Evolutionary conservation across 2,888 invertebrate species (phyloP).

Genomic region (Scotopteryx bipunctaria): DNA sequence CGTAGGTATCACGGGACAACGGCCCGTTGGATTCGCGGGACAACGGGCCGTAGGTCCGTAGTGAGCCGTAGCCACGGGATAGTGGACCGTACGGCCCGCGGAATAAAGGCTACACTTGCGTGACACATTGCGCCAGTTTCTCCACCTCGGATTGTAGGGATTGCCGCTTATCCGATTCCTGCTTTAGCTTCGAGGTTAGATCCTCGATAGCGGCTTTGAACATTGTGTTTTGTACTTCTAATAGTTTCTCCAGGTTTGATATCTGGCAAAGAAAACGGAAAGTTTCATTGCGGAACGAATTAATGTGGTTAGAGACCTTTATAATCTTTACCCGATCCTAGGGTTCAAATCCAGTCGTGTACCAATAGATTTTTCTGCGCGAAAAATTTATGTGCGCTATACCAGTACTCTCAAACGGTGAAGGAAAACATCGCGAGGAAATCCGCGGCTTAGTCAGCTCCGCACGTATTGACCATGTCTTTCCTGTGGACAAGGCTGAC

Average conservation of each 20-base stretch:
- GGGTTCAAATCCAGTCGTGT: too few species aligned
- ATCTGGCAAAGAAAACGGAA: conserved; percentile 60
- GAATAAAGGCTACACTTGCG: conserved; percentile 84
- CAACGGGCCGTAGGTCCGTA: too few species aligned
- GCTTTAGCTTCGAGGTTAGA: conserved; percentile 82
- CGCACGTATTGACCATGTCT: too few species aligned
- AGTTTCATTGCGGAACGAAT: too few species aligned
- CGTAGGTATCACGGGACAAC: conserved; percentile 34
- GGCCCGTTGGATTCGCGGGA: conserved; percentile 90
- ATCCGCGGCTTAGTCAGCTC: too few species aligned
- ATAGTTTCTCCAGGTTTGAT: conserved; percentile 81
- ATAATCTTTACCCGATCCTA: too few species aligned
- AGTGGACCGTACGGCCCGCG: conserved; percentile 35
- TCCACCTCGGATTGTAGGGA: conserved; percentile 86
- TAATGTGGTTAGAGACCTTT: too few species aligned
- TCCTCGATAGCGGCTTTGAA: conserved; percentile 86
- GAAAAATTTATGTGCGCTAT: too few species aligned
- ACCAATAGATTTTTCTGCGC: too few species aligned
- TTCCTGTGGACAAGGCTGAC: too few species aligned
- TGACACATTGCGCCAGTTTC: conserved; percentile 87
- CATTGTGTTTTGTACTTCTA: conserved; percentile 83
- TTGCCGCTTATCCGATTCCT: conserved; percentile 85
- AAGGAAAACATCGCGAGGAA: too few species aligned
- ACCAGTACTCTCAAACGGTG: too few species aligned
- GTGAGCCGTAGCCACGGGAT: conserved; percentile 28